phyloP scores from a whole-genome alignment of 64 coral and sea anemone species.

The Trachythela sp. region DNA sequence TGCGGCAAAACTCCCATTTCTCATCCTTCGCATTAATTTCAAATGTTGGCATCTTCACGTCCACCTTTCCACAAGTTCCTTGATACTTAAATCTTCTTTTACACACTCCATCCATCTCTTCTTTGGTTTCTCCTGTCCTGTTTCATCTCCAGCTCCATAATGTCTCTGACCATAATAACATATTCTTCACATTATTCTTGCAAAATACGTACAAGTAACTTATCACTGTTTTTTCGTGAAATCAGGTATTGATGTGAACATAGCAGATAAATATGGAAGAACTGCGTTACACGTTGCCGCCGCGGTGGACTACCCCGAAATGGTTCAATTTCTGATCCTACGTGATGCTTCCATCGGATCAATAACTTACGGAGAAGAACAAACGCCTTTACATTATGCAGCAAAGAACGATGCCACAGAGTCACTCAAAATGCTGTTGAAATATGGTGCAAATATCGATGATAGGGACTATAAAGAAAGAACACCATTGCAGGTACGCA shows the following conservation, averaged over 20 bases:
- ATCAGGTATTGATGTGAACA: constrained; percentile 68
- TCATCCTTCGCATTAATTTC: background rate
- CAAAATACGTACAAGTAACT: background rate
- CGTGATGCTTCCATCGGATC: constrained; percentile 67
- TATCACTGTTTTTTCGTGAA: background rate
- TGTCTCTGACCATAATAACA: too few species aligned
- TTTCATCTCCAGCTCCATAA: too few species aligned
- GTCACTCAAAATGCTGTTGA: constrained; percentile 76
- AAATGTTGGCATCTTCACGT: too few species aligned
- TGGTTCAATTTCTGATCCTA: constrained; percentile 74
- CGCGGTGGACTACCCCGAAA: constrained; percentile 88
- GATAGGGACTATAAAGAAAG: constrained; percentile 78
- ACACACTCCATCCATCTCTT: too few species aligned
- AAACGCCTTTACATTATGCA: constrained; percentile 85
- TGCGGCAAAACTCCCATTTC: too few species aligned
- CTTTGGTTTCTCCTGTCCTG: too few species aligned
- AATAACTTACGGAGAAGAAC: constrained; percentile 62
- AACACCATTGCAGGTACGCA: constrained; percentile 74
- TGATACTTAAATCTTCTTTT: too few species aligned
- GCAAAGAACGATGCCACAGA: constrained; percentile 70
- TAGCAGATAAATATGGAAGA: constrained; percentile 76
- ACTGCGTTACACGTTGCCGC: constrained; percentile 85
- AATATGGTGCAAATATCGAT: constrained; percentile 73
- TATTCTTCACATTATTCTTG: background rate
- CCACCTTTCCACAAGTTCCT: too few species aligned